These are phyloP conservation scores for Polylopha cassiicola DNA, from an alignment of 2,888 invertebrate species.

Conservation along the genomic window DNA sequence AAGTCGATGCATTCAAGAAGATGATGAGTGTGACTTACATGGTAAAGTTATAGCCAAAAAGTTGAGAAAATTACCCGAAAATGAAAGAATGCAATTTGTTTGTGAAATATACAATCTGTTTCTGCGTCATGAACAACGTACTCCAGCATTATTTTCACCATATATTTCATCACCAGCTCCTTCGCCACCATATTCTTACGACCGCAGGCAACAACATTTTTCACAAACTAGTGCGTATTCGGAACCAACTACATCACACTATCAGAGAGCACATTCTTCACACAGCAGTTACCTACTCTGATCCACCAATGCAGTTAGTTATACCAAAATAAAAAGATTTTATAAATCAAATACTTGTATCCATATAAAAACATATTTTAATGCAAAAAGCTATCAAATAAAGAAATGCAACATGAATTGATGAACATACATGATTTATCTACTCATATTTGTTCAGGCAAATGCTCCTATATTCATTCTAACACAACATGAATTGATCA, in stretches of 20 bases:
- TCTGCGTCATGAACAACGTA: conserved; percentile 15
- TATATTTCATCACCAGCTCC: conserved; percentile 14
- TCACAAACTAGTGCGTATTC: conserved; percentile 11
- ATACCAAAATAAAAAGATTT: too few relatives aligned
- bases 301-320: conserved; percentile 11
- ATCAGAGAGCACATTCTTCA: conserved; percentile 13
- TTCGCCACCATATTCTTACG: conserved; percentile 10
- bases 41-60: conserved; percentile 22
- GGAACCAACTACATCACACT: conserved; percentile 13
- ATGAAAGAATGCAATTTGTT: conserved; percentile 13
- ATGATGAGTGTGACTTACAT: conserved; percentile 22
- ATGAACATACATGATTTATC: too few relatives aligned
- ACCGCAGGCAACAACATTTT: conserved; percentile 11
- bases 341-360: too few relatives aligned
- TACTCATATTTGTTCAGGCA: too few relatives aligned
- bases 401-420: too few relatives aligned
- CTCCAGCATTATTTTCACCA: conserved; percentile 10
- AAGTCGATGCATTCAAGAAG: conserved; percentile 13
- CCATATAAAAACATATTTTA: too few relatives aligned
- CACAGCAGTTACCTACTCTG: conserved; percentile 10
- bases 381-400: too few relatives aligned
- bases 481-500: too few relatives aligned
- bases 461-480: too few relatives aligned
- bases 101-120: conserved; percentile 22
- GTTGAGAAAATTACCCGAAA: conserved; percentile 17